A percentile compares a stretch with the other conserved stretches of the same genome.
Evolutionary conservation across 2,888 invertebrate genomes (phyloP).

Genomic region (Eulithis testata): DNA sequence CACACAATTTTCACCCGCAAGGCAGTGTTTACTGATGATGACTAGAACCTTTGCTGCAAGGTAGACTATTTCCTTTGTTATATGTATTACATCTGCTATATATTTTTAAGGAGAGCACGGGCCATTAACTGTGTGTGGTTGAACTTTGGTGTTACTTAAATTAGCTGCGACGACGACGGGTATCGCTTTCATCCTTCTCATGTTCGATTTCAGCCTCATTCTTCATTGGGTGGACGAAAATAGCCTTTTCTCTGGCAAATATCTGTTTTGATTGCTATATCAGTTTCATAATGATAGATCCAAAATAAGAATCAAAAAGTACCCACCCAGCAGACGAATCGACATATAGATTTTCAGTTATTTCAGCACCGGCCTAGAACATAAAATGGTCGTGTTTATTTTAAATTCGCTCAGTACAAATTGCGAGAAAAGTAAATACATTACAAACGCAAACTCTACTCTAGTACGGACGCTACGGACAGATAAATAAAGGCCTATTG

Average conservation of each 20-base stretch:
- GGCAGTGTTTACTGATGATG: constrained; percentile 3
- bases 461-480: constrained; percentile 23
- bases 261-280: constrained; percentile 7
- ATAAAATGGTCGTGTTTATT: constrained; percentile 72
- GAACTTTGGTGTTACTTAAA: constrained; percentile 39
- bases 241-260: constrained; percentile 11
- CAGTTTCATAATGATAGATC: neutral
- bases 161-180: constrained; percentile 34
- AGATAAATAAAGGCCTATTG: constrained; percentile 41
- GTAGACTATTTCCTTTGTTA: constrained; percentile 14
- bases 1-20: neutral
- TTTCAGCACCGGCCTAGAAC: constrained; percentile 67
- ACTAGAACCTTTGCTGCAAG: constrained; percentile 7
- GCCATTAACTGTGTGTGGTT: constrained; percentile 33
- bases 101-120: constrained; percentile 25
- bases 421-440: constrained; percentile 62
- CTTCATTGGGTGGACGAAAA: constrained; percentile 17
- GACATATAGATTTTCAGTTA: constrained; percentile 54
- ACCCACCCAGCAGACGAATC: constrained; percentile 35
- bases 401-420: constrained; percentile 64
- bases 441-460: constrained; percentile 44
- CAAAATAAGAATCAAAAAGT: constrained; percentile 20
- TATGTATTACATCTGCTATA: constrained; percentile 12
- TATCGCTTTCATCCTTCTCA: constrained; percentile 31
- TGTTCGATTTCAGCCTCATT: constrained; percentile 30